Evolutionary conservation across 2,113 vertebrate genomes (phyloP).

Genomic region (Apistogramma diplotaenia): DNA sequence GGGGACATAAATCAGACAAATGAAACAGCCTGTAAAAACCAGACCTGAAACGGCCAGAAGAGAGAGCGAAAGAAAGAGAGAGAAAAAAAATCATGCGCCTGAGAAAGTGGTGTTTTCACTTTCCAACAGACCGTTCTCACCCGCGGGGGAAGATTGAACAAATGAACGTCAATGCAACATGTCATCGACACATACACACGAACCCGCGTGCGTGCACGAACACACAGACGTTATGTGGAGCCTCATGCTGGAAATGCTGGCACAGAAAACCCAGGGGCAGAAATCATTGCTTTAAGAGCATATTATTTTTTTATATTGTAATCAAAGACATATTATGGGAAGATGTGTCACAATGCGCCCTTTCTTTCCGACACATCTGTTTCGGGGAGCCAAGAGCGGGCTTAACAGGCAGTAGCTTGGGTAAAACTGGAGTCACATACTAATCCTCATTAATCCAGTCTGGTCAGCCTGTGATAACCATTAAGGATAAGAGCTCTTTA

Average conservation of each 20-base stretch:
- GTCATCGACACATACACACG: slow-evolving; percentile 20
- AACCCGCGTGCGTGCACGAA: neutral
- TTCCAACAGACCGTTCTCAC: slow-evolving; percentile 65
- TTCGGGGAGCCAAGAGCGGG: slow-evolving; percentile 46
- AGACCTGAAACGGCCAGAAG: slow-evolving; percentile 76
- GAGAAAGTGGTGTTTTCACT: slow-evolving; percentile 76
- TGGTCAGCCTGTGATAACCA: slow-evolving; percentile 20
- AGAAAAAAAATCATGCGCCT: slow-evolving; percentile 58
- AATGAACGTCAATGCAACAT: slow-evolving; percentile 59
- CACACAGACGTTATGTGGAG: slow-evolving; percentile 3
- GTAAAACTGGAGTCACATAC: slow-evolving; percentile 27
- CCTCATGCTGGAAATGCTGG: slow-evolving; percentile 37
- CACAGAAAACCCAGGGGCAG: slow-evolving; percentile 37
- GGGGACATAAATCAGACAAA: slow-evolving; percentile 80
- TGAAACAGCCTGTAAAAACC: slow-evolving; percentile 82
- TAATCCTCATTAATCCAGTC: slow-evolving; percentile 44
- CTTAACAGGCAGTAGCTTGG: slow-evolving; percentile 51
- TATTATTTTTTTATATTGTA: slow-evolving; percentile 72
- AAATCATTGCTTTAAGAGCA: slow-evolving; percentile 66
- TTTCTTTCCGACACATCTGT: slow-evolving; percentile 69
- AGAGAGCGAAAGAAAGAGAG: slow-evolving; percentile 27
- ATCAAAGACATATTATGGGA: slow-evolving; percentile 68
- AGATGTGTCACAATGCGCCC: slow-evolving; percentile 64
- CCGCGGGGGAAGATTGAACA: slow-evolving; percentile 61
- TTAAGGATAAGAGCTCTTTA: slow-evolving; percentile 11